These are phyloP conservation scores for Scelioninae gen. 2 DNA, from an alignment of 2,888 invertebrate genomes.

Conservation along the genomic window DNA sequence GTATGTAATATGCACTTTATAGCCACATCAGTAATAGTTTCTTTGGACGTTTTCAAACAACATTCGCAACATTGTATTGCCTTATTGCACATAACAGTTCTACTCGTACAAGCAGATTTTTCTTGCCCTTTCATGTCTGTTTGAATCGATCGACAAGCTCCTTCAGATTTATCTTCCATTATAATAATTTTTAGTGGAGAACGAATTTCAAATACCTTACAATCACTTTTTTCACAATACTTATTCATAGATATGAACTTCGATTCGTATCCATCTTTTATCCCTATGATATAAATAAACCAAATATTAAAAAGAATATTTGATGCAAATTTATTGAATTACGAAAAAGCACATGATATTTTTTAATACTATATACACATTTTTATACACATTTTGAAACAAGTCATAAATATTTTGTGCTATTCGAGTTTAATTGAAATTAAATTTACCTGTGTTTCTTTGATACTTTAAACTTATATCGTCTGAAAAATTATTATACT, in stretches of 20 bases:
- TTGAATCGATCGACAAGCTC: constrained; percentile 16
- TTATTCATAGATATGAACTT: not conserved
- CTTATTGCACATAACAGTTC: constrained; percentile 18
- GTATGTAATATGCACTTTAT: constrained; percentile 1
- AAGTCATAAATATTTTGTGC: no score
- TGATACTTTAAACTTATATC: not conserved
- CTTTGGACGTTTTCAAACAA: constrained; percentile 9
- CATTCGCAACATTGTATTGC: constrained; percentile 40
- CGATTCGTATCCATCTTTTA: constrained; percentile 3
- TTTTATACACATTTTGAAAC: no score
- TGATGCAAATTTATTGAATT: not conserved
- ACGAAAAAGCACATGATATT: no score
- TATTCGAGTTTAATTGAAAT: not conserved
- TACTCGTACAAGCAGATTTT: constrained; percentile 17
- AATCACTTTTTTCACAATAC: constrained; percentile 21
- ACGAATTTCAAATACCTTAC: constrained; percentile 35
- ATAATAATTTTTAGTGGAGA: constrained; percentile 54
- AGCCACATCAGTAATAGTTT: constrained; percentile 16
- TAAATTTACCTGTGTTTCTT: constrained; percentile 10
- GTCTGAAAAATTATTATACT: not conserved
- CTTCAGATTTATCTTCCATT: constrained; percentile 23
- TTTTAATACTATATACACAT: no score
- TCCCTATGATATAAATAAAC: no score
- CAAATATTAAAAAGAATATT: no score
- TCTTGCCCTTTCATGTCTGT: constrained; percentile 11